A percentile compares a stretch with the other conserved stretches of the same genome.
phyloP scores from a whole-genome alignment of 2,797 vertebrate species.

The Borostomias antarcticus region DNA sequence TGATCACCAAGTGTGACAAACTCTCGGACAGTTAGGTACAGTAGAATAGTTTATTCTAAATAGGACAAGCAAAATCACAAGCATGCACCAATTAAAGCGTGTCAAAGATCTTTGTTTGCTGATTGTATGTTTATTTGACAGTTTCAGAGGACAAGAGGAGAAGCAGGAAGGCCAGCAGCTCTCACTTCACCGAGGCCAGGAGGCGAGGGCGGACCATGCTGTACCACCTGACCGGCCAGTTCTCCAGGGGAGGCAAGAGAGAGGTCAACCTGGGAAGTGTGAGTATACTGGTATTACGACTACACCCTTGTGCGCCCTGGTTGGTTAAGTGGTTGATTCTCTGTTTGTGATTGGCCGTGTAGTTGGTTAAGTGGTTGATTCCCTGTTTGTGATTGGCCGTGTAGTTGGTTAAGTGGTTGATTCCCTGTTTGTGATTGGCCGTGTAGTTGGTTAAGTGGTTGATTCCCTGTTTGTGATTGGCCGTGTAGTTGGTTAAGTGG shows the following conservation, averaged over 20 bases:
- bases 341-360: neutral
- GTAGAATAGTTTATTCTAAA: too few relatives aligned
- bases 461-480: too few relatives aligned
- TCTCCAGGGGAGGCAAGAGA: slow-evolving; percentile 76
- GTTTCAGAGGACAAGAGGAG: slow-evolving; percentile 79
- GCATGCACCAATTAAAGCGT: too few relatives aligned
- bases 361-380: neutral
- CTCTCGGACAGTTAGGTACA: too few relatives aligned
- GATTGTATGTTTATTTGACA: slow-evolving; percentile 28
- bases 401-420: neutral
- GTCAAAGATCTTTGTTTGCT: too few relatives aligned
- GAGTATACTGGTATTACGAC: slow-evolving; percentile 74
- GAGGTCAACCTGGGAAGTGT: slow-evolving; percentile 87
- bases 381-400: neutral
- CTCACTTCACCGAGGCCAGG: slow-evolving; percentile 80
- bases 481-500: too few relatives aligned
- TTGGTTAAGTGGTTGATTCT: slow-evolving; percentile 6
- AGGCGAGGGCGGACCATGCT: slow-evolving; percentile 84
- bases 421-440: too few relatives aligned
- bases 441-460: too few relatives aligned
- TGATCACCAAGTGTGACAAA: too few relatives aligned
- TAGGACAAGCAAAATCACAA: too few relatives aligned
- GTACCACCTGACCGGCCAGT: slow-evolving; percentile 85
- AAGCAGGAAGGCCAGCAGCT: slow-evolving; percentile 78
- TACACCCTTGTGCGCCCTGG: neutral